These are phyloP conservation scores for Hyaena hyaena DNA, from an alignment of 2,113 vertebrate species.

Conservation along the genomic window DNA sequence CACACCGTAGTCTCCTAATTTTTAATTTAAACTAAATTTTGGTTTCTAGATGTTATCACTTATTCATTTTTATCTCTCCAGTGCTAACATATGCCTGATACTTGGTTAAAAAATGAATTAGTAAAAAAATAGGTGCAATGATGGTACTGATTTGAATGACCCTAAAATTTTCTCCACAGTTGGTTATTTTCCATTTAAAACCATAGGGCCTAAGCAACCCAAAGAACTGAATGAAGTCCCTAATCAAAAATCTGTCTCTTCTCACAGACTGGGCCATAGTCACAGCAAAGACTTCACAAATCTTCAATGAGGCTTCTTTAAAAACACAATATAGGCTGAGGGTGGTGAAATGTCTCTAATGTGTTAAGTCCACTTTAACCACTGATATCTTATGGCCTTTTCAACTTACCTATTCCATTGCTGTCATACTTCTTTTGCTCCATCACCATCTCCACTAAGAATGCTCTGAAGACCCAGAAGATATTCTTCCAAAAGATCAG, in stretches of 20 bases:
- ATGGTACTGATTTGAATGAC: background rate
- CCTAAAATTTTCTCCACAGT: background rate
- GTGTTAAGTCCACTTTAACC: background rate
- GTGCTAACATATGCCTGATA: background rate
- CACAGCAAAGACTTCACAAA: background rate
- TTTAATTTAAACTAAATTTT: conserved; percentile 5
- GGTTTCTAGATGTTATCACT: background rate
- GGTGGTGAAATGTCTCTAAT: background rate
- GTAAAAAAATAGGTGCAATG: background rate
- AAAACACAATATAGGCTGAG: background rate
- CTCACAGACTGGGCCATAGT: background rate
- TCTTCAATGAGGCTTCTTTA: background rate
- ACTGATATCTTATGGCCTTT: background rate
- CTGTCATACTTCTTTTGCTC: background rate
- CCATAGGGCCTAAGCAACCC: background rate
- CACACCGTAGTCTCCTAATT: background rate
- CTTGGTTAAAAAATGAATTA: background rate
- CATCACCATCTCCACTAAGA: background rate
- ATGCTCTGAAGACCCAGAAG: background rate
- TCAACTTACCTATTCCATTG: background rate
- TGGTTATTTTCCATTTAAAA: conserved; percentile 33
- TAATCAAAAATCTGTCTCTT: background rate
- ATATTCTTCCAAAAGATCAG: background rate
- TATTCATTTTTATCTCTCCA: background rate
- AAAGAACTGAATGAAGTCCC: background rate